Conservation (phyloP, 2,113 vertebrate species). For the Holacanthus passer region DNA sequence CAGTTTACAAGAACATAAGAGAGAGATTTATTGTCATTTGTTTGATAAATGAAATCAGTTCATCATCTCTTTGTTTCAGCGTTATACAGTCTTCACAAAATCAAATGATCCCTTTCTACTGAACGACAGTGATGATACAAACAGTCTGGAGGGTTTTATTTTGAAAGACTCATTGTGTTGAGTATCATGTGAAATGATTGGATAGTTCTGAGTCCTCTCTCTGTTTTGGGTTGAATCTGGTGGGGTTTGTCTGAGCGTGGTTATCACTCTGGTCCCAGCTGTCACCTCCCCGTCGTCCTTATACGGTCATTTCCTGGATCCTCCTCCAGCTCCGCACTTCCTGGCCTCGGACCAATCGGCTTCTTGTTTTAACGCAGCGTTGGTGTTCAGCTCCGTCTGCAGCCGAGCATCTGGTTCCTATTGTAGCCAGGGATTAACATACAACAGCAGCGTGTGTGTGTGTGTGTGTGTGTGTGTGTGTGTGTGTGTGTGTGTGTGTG, state of each 20-base stretch:
- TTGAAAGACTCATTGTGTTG: no score
- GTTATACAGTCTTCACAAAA: no score
- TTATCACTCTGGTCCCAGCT: conserved; percentile 8
- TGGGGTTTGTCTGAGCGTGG: background rate
- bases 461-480: background rate
- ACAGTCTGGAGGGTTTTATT: no score
- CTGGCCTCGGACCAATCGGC: conserved; percentile 18
- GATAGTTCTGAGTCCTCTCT: no score
- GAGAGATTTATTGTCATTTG: no score
- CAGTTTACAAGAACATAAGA: no score
- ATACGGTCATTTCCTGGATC: background rate
- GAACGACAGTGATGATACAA: no score
- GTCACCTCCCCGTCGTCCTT: background rate
- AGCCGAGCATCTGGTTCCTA: conserved; percentile 48
- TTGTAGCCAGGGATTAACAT: conserved; percentile 47
- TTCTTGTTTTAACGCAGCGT: background rate
- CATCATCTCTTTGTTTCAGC: no score
- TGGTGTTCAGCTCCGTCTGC: background rate
- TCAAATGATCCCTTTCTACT: no score
- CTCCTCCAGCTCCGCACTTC: conserved; percentile 1
- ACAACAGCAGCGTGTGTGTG: background rate
- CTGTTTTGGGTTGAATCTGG: background rate
- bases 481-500: conserved; percentile 12
- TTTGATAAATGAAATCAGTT: no score
- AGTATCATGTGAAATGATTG: no score